These are phyloP conservation scores for Salminus brasiliensis DNA, from an alignment of 2,113 vertebrate genomes.

Conservation along the genomic window DNA sequence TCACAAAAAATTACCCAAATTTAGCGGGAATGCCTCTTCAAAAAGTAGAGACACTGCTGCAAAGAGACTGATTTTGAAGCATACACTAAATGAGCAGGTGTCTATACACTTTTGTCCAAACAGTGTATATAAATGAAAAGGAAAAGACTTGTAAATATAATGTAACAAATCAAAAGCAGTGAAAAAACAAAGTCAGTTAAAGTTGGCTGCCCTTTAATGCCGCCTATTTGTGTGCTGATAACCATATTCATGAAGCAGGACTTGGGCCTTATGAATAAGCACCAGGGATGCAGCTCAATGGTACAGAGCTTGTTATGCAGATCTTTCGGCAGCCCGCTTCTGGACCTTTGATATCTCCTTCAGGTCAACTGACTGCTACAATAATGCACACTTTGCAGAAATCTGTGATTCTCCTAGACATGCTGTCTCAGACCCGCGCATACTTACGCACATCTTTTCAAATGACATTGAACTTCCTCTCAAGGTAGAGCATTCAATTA, in stretches of 20 bases:
- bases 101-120: too few species aligned
- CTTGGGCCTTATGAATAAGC: conserved; percentile 40
- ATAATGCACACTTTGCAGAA: conserved; percentile 6
- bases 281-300: conserved; percentile 8
- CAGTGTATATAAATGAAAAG: not conserved
- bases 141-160: conserved; percentile 5
- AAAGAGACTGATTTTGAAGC: too few species aligned
- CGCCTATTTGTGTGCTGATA: conserved; percentile 43
- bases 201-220: conserved; percentile 41
- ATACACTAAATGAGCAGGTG: too few species aligned
- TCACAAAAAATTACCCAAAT: too few species aligned
- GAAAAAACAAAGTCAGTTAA: conserved; percentile 24
- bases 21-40: too few species aligned
- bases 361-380: conserved; percentile 50
- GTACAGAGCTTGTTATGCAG: conserved; percentile 12
- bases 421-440: not conserved
- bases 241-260: conserved; percentile 51
- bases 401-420: conserved; percentile 1
- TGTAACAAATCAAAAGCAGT: not conserved
- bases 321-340: conserved; percentile 28
- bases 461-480: not conserved
- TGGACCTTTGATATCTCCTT: conserved; percentile 40
- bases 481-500: not conserved
- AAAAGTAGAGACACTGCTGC: too few species aligned
- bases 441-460: not conserved